phyloP scores from a whole-genome alignment of 2,888 invertebrate species.

The Orthonevra nobilis region DNA sequence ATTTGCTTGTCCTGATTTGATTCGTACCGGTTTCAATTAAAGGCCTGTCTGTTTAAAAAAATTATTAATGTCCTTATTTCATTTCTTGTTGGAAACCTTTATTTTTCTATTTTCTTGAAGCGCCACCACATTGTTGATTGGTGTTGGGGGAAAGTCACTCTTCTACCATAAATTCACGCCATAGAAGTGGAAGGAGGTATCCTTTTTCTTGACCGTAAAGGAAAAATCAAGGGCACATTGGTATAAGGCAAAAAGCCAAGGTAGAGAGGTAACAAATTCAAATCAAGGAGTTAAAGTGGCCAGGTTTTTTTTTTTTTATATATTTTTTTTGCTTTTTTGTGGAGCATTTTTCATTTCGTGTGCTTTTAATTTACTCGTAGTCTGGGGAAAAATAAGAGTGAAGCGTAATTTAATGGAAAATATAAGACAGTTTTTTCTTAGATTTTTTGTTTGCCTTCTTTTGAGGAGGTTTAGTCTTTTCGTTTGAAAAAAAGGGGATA shows the following conservation, averaged over 20 bases:
- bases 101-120: background rate
- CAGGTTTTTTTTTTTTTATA: slow-evolving; percentile 1
- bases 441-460: no score
- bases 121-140: background rate
- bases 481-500: background rate
- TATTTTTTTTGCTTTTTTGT: slow-evolving; percentile 12
- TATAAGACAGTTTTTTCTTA: no score
- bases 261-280: background rate
- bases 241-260: background rate
- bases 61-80: slow-evolving; percentile 13
- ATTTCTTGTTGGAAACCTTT: background rate
- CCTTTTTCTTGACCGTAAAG: slow-evolving; percentile 21
- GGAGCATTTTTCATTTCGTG: background rate
- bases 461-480: background rate
- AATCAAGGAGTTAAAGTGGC: background rate
- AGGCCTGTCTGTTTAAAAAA: slow-evolving; percentile 18
- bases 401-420: slow-evolving; percentile 32
- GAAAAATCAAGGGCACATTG: background rate
- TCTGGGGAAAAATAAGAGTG: background rate
- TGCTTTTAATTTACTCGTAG: no score
- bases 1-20: slow-evolving; percentile 24
- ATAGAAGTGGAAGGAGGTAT: slow-evolving; percentile 27
- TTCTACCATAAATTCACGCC: slow-evolving; percentile 44
- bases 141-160: slow-evolving; percentile 20
- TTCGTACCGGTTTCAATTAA: slow-evolving; percentile 20